A percentile compares a stretch with the other conserved stretches of the same genome.
Conservation (phyloP, 2,888 invertebrate species). For the Dryococelus australis region DNA sequence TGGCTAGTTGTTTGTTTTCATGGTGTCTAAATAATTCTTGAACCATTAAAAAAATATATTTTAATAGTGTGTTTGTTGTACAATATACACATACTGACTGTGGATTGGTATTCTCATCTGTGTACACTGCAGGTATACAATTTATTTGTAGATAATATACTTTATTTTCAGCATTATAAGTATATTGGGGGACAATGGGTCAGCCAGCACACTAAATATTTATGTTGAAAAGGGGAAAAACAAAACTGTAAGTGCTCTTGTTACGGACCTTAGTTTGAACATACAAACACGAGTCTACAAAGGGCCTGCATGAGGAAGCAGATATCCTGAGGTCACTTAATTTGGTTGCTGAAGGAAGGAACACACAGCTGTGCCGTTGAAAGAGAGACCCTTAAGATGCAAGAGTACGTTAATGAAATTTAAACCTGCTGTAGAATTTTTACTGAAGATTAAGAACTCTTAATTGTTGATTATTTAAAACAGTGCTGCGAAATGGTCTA, state of each 20-base stretch:
- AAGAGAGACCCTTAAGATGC: background rate
- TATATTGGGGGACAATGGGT: no score
- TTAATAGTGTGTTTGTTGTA: no score
- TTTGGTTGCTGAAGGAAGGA: background rate
- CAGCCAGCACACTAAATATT: background rate
- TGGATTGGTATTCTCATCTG: no score
- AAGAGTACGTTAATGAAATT: background rate
- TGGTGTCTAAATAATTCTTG: background rate
- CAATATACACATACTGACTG: no score
- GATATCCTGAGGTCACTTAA: background rate
- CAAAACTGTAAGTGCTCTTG: background rate
- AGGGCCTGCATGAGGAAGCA: background rate
- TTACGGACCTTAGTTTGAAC: background rate
- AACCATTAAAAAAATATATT: background rate
- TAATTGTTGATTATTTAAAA: background rate
- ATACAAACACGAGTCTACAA: background rate
- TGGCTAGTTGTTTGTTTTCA: background rate
- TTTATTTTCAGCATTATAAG: no score
- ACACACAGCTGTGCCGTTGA: background rate
- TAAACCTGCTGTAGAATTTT: background rate
- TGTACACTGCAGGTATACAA: no score
- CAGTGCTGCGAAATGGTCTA: background rate
- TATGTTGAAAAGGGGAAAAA: background rate
- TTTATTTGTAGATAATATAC: no score
- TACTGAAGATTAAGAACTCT: background rate